A percentile compares a stretch with the other conserved stretches of the same genome.
Conservation (phyloP, 2,113 vertebrate genomes). For the Clarias macrocephalus region DNA sequence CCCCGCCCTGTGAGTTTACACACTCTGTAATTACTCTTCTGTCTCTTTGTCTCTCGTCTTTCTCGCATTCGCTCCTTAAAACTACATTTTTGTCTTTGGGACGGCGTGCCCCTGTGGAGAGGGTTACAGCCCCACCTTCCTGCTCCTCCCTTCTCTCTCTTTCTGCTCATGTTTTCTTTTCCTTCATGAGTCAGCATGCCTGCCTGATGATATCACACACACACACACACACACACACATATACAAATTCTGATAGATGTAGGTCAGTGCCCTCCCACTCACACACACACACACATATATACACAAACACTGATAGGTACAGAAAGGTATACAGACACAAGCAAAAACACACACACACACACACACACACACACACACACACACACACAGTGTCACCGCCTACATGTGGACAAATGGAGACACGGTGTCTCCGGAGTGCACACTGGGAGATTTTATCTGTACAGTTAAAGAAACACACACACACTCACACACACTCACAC, state of each 20-base stretch:
- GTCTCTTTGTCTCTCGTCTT: constrained; percentile 9
- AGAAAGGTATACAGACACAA: constrained; percentile 15
- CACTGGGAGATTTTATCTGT: constrained; percentile 49
- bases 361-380: constrained; percentile 3
- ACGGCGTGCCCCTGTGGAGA: constrained; percentile 59
- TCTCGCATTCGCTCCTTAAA: constrained; percentile 63
- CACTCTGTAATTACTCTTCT: constrained; percentile 60
- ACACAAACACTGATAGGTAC: background rate
- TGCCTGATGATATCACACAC: constrained; percentile 30
- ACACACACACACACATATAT: background rate
- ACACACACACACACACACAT: constrained; percentile 23
- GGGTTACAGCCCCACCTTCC: constrained; percentile 49
- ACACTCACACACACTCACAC: constrained; percentile 22
- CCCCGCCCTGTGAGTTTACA: constrained; percentile 48
- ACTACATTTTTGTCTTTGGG: constrained; percentile 45
- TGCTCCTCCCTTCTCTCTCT: constrained; percentile 13
- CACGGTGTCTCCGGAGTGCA: constrained; percentile 46
- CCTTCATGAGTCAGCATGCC: background rate
- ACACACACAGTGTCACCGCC: constrained; percentile 4
- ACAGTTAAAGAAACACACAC: background rate
- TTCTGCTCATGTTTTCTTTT: constrained; percentile 13
- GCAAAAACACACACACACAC: background rate
- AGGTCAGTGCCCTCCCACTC: constrained; percentile 2
- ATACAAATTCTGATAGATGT: background rate
- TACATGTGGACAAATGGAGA: constrained; percentile 42